Evolutionary conservation across 1,140 invertebrate genomes (phyloP), one percentile per base, ranked within the genome.

Genomic region (Bicyclus anynana): DNA sequence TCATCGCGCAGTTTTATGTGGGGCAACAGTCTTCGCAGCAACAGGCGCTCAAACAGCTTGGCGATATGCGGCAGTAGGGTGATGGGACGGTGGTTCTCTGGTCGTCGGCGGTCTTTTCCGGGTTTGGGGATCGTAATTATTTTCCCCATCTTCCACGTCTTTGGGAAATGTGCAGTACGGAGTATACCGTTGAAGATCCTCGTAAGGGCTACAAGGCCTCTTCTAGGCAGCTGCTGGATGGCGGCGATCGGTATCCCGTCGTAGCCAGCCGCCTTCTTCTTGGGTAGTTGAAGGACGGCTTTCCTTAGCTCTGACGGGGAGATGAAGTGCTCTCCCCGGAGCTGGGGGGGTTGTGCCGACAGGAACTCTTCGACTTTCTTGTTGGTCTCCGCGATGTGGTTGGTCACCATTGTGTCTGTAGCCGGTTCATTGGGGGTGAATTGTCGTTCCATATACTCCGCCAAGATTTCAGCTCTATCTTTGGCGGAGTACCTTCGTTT

Each of bases 81-180:
- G 20, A 48, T 48, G 5, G 44, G 44, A 1, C 53, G 23, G 42
- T 47, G 48, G 14, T n/a, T 48, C 0, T 12, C 53, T 9, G 40
- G 42, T 9, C 9, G 12, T 5, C 27, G 53, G 17, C 44, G 37
- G 14, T 21, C 21, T 33, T 53, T 53, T 16, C 37, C 37, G 0
- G 51, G 20, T 42, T 53, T 53, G 10, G 51, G 51, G 0, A 53
- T 5, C 1, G 35, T 33, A 12, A 42, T 29, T 5, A 53, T 10
- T 18, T 20, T 26, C 2, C 51, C 51, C 27, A 3, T 2, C 38
- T 53, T 53, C 51, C 51, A 53, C 2, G n/a, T 42, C 1, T 26
- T 13, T 10, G 51, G 51, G 14, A 52, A 59, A 29, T 53, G 40
- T 18, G 23, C 40, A 3, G 42, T 59, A 7, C 50, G 49, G 2